Evolutionary conservation across 2,113 vertebrate species (phyloP).

Genomic region (Leptodactylus fuscus): DNA sequence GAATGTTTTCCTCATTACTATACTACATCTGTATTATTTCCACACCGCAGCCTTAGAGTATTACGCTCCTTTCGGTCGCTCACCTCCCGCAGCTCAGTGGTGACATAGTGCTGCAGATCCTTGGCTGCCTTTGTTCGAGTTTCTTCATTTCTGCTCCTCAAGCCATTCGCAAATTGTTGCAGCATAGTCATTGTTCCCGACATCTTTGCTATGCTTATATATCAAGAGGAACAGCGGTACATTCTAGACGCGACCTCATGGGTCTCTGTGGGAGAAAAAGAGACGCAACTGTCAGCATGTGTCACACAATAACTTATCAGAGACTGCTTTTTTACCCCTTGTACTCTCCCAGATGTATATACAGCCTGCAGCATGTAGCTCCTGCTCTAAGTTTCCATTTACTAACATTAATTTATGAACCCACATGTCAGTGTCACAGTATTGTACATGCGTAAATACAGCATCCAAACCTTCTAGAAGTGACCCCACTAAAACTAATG

Average conservation of each 20-base stretch:
- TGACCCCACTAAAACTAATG: no score
- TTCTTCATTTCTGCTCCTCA: conserved; percentile 96
- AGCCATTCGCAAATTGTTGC: conserved; percentile 93
- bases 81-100: conserved; percentile 95
- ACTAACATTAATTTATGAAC: no score
- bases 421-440: no score
- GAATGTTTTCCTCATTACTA: conserved; percentile 21
- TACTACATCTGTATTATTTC: not conserved
- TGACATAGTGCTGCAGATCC: conserved; percentile 97
- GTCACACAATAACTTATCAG: not conserved
- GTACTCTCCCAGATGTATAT: not conserved
- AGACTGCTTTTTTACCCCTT: not conserved
- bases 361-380: not conserved
- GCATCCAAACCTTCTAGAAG: no score
- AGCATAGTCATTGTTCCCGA: conserved; percentile 92
- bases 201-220: conserved; percentile 68
- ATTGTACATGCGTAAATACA: no score
- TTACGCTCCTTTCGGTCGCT: not conserved
- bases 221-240: not conserved
- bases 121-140: conserved; percentile 94
- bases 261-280: not conserved
- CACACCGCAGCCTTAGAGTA: not conserved
- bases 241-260: not conserved
- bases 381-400: no score
- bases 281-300: not conserved